Percentiles rank a stretch among this genome's conserved stretches.
phyloP scores from a whole-genome alignment of 2,797 vertebrate species.

The Dendrocincla fuliginosa region DNA sequence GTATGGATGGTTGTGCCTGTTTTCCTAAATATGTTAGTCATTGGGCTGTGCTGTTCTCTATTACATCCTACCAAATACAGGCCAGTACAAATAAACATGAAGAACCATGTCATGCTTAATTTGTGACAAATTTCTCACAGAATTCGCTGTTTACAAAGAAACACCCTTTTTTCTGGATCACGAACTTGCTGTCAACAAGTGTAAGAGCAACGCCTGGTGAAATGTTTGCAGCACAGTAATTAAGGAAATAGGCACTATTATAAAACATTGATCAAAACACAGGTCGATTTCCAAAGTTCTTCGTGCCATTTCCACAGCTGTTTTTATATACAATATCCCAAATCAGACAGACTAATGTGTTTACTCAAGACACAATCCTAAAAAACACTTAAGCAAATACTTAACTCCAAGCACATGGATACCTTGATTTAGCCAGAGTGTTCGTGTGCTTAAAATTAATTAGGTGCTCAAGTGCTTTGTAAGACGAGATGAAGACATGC shows the following conservation, averaged over 20 bases:
- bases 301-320: conserved; percentile 25
- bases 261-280: conserved; percentile 13
- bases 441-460: conserved; percentile 14
- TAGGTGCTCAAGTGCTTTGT: conserved; percentile 16
- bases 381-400: conserved; percentile 44
- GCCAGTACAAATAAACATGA: not conserved
- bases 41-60: not conserved
- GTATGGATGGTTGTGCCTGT: not conserved
- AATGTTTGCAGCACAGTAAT: conserved; percentile 1
- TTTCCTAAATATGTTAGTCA: conserved; percentile 1
- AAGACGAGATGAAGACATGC: not conserved
- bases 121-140: not conserved
- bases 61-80: not conserved
- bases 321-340: not conserved
- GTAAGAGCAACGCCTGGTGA: not conserved
- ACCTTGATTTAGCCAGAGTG: not conserved
- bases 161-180: not conserved
- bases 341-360: conserved; percentile 13
- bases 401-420: conserved; percentile 49
- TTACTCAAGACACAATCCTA: not conserved
- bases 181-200: not conserved
- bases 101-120: not conserved
- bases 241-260: not conserved
- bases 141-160: not conserved
- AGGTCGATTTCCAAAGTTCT: conserved; percentile 24